Evolutionary conservation across 2,797 vertebrate species (phyloP).

Genomic region (Oophaga sylvatica): DNA sequence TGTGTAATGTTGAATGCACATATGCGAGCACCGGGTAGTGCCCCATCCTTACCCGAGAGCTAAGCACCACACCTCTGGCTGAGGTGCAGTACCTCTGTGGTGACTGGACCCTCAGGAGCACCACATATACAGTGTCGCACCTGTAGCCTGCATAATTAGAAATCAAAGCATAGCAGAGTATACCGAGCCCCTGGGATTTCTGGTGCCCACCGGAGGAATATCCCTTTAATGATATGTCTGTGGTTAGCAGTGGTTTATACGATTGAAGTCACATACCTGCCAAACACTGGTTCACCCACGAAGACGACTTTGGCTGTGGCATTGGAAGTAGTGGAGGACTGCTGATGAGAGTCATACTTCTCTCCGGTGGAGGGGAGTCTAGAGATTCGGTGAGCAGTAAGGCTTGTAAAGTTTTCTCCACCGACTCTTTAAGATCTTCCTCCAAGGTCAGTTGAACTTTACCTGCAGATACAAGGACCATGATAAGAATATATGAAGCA

Average conservation of each 20-base stretch:
- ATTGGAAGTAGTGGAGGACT: constrained; percentile 74
- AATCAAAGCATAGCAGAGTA: too few relatives aligned
- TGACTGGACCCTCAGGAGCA: too few relatives aligned
- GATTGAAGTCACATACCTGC: constrained; percentile 68
- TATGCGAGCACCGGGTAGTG: too few relatives aligned
- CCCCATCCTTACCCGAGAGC: too few relatives aligned
- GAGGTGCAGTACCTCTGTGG: too few relatives aligned
- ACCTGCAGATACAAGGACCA: constrained; percentile 67
- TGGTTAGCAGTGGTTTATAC: not conserved
- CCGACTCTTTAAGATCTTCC: constrained; percentile 67
- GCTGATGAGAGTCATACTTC: constrained; percentile 71
- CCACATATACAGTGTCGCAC: too few relatives aligned
- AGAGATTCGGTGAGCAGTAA: constrained; percentile 72
- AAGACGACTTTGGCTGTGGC: constrained; percentile 73
- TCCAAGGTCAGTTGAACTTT: constrained; percentile 69
- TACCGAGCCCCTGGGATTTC: too few relatives aligned
- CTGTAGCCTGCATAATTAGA: too few relatives aligned
- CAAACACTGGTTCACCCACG: constrained; percentile 71
- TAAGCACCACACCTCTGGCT: too few relatives aligned
- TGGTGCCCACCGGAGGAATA: too few relatives aligned
- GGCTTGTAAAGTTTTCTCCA: constrained; percentile 75
- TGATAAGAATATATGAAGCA: not conserved
- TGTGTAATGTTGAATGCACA: too few relatives aligned
- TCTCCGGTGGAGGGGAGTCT: constrained; percentile 73
- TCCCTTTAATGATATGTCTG: not conserved